Conservation (phyloP, 2,797 vertebrate species). For the Chaenodraco wilsoni region DNA sequence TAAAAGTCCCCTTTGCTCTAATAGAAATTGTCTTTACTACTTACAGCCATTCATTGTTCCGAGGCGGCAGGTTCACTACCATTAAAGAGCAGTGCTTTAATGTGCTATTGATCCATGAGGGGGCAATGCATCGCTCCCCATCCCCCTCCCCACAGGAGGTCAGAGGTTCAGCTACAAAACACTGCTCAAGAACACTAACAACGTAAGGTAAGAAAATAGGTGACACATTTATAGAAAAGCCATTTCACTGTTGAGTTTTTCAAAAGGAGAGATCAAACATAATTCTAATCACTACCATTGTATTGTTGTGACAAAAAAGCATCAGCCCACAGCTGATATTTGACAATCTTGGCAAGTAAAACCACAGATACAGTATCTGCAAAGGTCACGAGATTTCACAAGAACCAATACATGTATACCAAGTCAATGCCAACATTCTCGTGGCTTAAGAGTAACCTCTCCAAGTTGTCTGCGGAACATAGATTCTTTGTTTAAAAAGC, state of each 20-base stretch:
- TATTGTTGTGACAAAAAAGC: no score
- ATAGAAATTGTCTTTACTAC: constrained; percentile 15
- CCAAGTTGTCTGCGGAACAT: no score
- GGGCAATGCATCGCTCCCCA: constrained; percentile 9
- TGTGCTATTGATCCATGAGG: constrained; percentile 22
- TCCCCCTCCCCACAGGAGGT: constrained; percentile 18
- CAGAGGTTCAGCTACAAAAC: constrained; percentile 20
- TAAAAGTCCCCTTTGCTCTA: constrained; percentile 8
- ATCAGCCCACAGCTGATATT: no score
- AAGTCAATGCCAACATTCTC: no score
- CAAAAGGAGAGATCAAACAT: neutral
- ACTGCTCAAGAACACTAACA: neutral
- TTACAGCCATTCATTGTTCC: neutral
- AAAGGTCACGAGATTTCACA: no score
- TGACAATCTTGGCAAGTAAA: no score
- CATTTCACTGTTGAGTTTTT: neutral
- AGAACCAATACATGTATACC: no score
- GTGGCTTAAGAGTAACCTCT: no score
- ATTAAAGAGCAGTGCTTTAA: constrained; percentile 3
- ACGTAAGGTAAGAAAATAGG: neutral
- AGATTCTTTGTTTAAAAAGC: no score
- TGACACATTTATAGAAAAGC: neutral
- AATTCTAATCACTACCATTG: no score
- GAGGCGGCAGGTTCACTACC: neutral
- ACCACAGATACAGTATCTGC: no score